A percentile compares a stretch with the other conserved stretches of the same genome.
Evolutionary conservation across 2,113 vertebrate genomes (phyloP).

Genomic region (Gymnocephalus cernua): DNA sequence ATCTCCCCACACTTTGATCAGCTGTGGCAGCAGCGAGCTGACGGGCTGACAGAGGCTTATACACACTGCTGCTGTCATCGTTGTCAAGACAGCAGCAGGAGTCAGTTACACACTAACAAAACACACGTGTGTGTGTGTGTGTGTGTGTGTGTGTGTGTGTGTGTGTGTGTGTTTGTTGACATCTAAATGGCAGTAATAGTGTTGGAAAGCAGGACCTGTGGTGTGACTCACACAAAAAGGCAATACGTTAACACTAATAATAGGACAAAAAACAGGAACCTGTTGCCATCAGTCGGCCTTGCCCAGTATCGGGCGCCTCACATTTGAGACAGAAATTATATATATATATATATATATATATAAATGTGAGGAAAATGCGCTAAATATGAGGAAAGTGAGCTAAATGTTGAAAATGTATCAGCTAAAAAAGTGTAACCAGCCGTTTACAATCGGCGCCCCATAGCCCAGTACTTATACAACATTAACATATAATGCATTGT

Average conservation of each 20-base stretch:
- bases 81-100: background rate
- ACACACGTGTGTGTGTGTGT: background rate
- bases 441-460: too few relatives aligned
- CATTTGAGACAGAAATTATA: too few relatives aligned
- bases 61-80: background rate
- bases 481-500: too few relatives aligned
- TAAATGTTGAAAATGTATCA: too few relatives aligned
- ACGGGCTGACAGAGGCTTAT: conserved; percentile 18
- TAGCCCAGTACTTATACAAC: background rate
- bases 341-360: too few relatives aligned
- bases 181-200: background rate
- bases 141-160: background rate
- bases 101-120: background rate
- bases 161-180: background rate
- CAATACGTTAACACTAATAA: background rate
- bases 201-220: background rate
- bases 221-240: background rate
- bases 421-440: too few relatives aligned
- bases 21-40: conserved; percentile 10
- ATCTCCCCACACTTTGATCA: conserved; percentile 18
- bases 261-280: background rate
- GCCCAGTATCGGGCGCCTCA: too few relatives aligned
- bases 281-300: background rate
- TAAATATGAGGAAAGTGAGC: too few relatives aligned
- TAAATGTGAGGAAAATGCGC: too few relatives aligned